Conservation (phyloP, 2,888 invertebrate genomes). For the Scaeva pyrastri region DNA sequence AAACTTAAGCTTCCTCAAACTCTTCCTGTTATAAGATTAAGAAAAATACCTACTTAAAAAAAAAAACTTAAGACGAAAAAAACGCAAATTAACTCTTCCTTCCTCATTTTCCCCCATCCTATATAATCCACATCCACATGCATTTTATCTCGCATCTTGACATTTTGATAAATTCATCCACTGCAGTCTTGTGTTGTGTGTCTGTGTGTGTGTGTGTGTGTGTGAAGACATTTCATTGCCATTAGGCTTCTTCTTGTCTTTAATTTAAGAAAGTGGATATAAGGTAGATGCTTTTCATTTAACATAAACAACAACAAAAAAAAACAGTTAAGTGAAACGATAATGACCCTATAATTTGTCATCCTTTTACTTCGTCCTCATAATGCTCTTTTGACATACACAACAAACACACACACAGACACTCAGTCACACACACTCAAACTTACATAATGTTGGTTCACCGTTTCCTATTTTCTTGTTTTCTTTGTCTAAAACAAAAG, state of each 20-base stretch:
- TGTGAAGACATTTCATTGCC: conserved; percentile 47
- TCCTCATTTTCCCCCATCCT: not conserved
- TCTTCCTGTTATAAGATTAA: not conserved
- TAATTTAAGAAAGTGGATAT: conserved; percentile 17
- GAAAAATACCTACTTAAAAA: not conserved
- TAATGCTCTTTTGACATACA: conserved; percentile 34
- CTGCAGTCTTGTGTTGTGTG: conserved; percentile 32
- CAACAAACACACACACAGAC: not conserved
- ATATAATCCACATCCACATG: not conserved
- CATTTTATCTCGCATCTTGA: not conserved
- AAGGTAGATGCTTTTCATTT: conserved; percentile 35
- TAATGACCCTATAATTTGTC: conserved; percentile 67
- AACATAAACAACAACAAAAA: conserved; percentile 40
- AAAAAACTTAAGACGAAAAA: not conserved
- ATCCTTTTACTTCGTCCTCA: conserved; percentile 40
- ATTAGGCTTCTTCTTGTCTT: conserved; percentile 56
- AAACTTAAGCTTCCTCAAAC: too few relatives aligned
- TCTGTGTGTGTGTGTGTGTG: conserved; percentile 13
- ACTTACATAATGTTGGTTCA: not conserved
- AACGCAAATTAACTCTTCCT: conserved; percentile 1
- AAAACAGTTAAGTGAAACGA: conserved; percentile 34
- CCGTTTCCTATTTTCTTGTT: not conserved
- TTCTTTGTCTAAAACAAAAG: conserved; percentile 5
- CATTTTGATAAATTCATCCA: conserved; percentile 37
- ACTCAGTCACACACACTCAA: not conserved